phyloP scores from a whole-genome alignment of 2,797 vertebrate genomes.

The Aphelocoma californica region DNA sequence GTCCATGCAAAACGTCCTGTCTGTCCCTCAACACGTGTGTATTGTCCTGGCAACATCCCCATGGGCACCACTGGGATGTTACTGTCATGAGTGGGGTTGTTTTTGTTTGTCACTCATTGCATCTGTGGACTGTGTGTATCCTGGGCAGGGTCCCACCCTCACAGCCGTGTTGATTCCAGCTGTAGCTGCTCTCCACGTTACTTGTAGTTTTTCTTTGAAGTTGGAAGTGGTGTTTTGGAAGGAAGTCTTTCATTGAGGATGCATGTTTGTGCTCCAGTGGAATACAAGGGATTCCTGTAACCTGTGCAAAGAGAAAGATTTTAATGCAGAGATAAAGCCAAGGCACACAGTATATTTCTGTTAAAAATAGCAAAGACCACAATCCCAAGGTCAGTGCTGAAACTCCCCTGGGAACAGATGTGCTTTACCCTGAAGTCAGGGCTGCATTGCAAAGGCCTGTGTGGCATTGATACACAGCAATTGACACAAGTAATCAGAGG shows the following conservation, averaged over 20 bases:
- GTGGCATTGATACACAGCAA: neutral
- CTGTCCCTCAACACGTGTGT: conserved; percentile 51
- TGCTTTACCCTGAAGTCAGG: neutral
- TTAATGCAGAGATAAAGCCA: neutral
- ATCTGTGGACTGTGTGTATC: conserved; percentile 51
- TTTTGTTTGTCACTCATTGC: conserved; percentile 57
- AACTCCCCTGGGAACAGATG: neutral
- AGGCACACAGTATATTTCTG: neutral
- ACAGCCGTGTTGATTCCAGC: neutral
- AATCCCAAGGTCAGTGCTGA: neutral
- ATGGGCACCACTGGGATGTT: conserved; percentile 22
- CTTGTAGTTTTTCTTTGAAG: neutral
- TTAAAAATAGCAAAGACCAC: neutral
- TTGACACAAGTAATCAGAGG: neutral
- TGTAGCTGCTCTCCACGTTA: neutral
- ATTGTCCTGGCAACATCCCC: conserved; percentile 52
- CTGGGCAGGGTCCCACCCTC: neutral
- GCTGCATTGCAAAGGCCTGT: neutral
- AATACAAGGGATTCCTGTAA: neutral
- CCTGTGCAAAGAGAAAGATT: neutral
- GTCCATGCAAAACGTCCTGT: conserved; percentile 54
- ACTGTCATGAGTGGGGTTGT: neutral
- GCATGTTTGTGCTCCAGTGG: neutral
- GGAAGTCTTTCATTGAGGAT: neutral
- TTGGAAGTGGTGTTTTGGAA: neutral